A percentile compares a stretch with the other conserved stretches of the same genome.
phyloP scores from a whole-genome alignment of 2,113 vertebrate species.

The Saguinus imperator region DNA sequence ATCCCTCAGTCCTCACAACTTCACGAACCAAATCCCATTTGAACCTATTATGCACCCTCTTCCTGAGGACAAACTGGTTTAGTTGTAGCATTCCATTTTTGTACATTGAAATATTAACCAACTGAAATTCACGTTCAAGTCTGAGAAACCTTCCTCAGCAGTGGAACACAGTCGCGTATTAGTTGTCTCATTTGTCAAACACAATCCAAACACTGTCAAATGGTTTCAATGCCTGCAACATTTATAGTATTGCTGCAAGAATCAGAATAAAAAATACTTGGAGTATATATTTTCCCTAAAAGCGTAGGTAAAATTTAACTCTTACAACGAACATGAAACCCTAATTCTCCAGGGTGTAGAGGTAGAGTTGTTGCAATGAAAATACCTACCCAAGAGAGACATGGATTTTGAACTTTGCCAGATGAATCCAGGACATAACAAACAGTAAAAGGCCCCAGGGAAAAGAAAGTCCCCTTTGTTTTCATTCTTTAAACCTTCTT shows the following conservation, averaged over 20 bases:
- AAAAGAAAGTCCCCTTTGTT: not conserved
- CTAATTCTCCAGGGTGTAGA: not conserved
- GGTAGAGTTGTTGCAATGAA: not conserved
- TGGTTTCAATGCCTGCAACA: not conserved
- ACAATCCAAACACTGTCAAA: not conserved
- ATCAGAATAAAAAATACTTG: not conserved
- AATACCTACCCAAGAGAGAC: not conserved
- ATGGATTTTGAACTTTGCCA: not conserved
- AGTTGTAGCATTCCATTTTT: not conserved
- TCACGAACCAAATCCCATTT: not conserved
- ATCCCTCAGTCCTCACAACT: not conserved
- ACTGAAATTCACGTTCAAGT: not conserved
- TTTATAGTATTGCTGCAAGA: not conserved
- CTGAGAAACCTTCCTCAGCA: not conserved
- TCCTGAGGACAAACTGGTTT: not conserved
- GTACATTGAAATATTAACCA: not conserved
- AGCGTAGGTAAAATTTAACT: constrained; percentile 27
- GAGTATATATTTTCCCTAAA: not conserved
- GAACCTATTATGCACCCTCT: not conserved
- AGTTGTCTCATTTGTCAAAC: not conserved
- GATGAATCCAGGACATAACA: not conserved
- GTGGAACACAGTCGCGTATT: rapidly evolving
- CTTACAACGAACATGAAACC: not conserved
- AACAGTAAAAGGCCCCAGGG: not conserved
- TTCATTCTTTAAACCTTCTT: constrained; percentile 28